Evolutionary conservation across 2,888 invertebrate genomes (phyloP), one percentile per base, ranked within the genome.

Genomic region (Hirtodrosophila duncani): DNA sequence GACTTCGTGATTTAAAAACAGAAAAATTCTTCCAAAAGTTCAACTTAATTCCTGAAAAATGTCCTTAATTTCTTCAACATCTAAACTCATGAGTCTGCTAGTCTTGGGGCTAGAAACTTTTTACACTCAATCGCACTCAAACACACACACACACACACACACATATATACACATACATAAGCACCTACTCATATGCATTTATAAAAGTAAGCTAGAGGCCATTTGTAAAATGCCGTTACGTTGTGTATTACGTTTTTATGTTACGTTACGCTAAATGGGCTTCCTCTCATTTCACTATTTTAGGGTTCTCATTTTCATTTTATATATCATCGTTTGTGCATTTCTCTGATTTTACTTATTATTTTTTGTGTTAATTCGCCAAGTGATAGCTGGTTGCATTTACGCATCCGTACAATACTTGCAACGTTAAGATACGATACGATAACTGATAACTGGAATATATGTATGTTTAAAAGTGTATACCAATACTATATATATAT

Each of bases 201-300:
- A 30, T 37, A 10, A 46, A 43, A 67, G 45, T 55, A 67, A 78
- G 55, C 67, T 45, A 49, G 27, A 30, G 64, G 78, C 63, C 81
- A 75, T 75, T 75, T 75, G 30, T 60, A 81, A 75, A 75, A 75
- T 75, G 75, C 42, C 81, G 81, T 62, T 67, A 59, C 58, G 70
- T 80, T 69, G 66, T 66, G 58, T 41, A 78, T 74, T 75, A 75
- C 53, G 53, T 72, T 57, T 53, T 52, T 69, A 70, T 55, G 56
- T 69, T 59, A 75, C 24, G 41, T 58, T 61, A 44, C n/a, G 8
- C 33, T 39, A 33, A 58, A 57, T 61, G 70, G 64, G 64, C 80
- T 78, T 77, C 74, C 68, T 41, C 57, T 68, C 27, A 39, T 13
- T 20, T 18, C 18, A 13, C 13, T 42, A n/a, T 23, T 30, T 42